Evolutionary conservation across 2,113 vertebrate genomes (phyloP).

Genomic region (Xiphophorus maculatus): DNA sequence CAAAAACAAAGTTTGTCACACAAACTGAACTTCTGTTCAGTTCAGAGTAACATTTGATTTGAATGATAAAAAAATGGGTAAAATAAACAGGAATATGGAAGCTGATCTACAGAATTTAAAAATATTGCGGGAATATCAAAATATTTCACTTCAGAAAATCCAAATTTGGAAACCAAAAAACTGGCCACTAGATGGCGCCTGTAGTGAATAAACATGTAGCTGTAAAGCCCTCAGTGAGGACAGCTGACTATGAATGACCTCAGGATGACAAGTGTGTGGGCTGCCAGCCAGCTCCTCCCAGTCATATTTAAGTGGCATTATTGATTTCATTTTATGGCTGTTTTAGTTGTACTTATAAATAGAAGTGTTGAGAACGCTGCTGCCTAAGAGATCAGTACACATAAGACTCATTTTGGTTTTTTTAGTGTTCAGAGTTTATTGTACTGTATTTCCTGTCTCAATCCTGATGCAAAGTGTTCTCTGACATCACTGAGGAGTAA

Average conservation of each 20-base stretch:
- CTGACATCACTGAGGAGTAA: too few species aligned
- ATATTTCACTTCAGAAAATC: not conserved
- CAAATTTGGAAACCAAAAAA: not conserved
- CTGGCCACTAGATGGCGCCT: slow-evolving; percentile 48
- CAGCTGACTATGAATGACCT: not conserved
- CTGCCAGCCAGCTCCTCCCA: slow-evolving; percentile 35
- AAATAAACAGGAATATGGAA: too few species aligned
- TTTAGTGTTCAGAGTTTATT: too few species aligned
- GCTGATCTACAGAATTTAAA: too few species aligned
- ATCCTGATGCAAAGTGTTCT: too few species aligned
- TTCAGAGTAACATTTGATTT: too few species aligned
- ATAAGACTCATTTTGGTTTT: too few species aligned
- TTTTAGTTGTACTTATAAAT: slow-evolving; percentile 74
- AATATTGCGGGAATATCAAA: too few species aligned
- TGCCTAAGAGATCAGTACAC: slow-evolving; percentile 33
- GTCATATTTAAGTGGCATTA: slow-evolving; percentile 73
- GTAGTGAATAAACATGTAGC: not conserved
- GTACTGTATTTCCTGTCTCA: too few species aligned
- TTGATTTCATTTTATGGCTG: slow-evolving; percentile 75
- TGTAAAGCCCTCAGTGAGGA: not conserved
- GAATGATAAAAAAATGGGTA: too few species aligned
- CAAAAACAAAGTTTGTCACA: too few species aligned
- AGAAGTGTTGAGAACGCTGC: slow-evolving; percentile 42
- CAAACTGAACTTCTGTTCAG: too few species aligned
- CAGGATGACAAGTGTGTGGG: not conserved